Percentiles rank a stretch among this genome's conserved stretches.
These are phyloP conservation scores for Nibea coibor DNA, from an alignment of 2,113 vertebrate genomes.

Conservation along the genomic window DNA sequence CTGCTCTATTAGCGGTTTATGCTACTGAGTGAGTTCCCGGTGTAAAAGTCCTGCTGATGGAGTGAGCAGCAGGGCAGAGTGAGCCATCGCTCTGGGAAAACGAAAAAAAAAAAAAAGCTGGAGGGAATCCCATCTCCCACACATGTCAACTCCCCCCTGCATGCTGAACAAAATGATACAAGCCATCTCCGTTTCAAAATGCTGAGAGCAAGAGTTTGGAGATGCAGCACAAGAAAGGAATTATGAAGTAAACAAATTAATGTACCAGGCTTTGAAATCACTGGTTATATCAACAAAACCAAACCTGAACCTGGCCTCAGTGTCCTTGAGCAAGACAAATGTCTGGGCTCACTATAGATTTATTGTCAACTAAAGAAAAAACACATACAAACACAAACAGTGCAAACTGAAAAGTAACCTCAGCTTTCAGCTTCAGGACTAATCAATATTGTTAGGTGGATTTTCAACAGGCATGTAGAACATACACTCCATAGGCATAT, in stretches of 20 bases:
- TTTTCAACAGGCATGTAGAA: background rate
- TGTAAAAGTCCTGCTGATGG: slow-evolving; percentile 8
- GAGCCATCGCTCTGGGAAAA: background rate
- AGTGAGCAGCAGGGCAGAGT: slow-evolving; percentile 34
- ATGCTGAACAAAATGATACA: slow-evolving; percentile 4
- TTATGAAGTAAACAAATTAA: slow-evolving; percentile 13
- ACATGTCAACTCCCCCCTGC: slow-evolving; percentile 29
- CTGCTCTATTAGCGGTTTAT: slow-evolving; percentile 55
- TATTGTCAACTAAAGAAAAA: background rate
- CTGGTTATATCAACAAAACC: background rate
- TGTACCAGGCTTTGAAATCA: background rate
- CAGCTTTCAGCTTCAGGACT: background rate
- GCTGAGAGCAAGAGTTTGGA: background rate
- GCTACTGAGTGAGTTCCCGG: slow-evolving; percentile 31
- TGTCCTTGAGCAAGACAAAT: background rate
- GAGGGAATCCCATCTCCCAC: slow-evolving; percentile 30
- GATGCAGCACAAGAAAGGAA: background rate
- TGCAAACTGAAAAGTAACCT: slow-evolving; percentile 7
- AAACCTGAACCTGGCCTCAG: background rate
- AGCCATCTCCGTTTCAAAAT: background rate
- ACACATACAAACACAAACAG: slow-evolving; percentile 7
- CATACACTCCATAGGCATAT: slow-evolving; percentile 19
- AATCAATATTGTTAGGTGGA: slow-evolving; percentile 1
- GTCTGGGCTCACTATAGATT: background rate
- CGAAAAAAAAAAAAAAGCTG: background rate